Evolutionary conservation across 2,797 vertebrate genomes (phyloP), one percentile per base, ranked within the genome.

Genomic region (Momotus momota): DNA sequence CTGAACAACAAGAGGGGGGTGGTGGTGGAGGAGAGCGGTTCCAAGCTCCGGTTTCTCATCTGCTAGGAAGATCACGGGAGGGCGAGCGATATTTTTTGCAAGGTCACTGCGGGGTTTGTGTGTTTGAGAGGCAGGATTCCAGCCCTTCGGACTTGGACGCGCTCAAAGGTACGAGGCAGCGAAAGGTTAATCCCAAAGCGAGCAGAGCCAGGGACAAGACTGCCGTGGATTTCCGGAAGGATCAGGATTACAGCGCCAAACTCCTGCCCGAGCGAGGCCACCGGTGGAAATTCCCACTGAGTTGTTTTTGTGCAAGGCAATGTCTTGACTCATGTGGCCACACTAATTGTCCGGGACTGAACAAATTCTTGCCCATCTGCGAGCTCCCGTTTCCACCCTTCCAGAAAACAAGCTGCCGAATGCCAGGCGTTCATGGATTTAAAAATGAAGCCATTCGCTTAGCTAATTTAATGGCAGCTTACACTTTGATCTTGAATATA

Each of bases 241-340:
- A 26, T 80, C 4, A 29, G 74, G 58, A 16, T 40, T 55, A 10
- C 6, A 3, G 40, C 29, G 51, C 52, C 69, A 64, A 79, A 43
- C 15, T 29, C 46, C 5, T 48, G 31, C 21, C 45, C 64, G 33
- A n/a, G 49, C 0, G 5, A 73, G 51, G 55, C 41, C 81, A 74
- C n/a, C 21, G n/a, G 82, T 65, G 80, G 81, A 66, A 94, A 91
- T 91, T 95, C 94, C 86, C 86, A 31, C 60, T 71, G 85, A 16
- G 48, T 86, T 81, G 80, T 71, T 80, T 55, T 17, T 21, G 65
- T 31, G 74, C 22, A 7, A 29, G 70, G 66, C 66, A 4, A 54
- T 22, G 70, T 21, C 80, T 85, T 86, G 91, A 94, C 52, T 88
- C 94, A 81, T 33, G 35, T 52, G 57, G 10, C 64, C 29, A 33